Evolutionary conservation across 2,113 vertebrate species (phyloP), one percentile per base, ranked within the genome.

Genomic region (Chaetodon trifascialis): DNA sequence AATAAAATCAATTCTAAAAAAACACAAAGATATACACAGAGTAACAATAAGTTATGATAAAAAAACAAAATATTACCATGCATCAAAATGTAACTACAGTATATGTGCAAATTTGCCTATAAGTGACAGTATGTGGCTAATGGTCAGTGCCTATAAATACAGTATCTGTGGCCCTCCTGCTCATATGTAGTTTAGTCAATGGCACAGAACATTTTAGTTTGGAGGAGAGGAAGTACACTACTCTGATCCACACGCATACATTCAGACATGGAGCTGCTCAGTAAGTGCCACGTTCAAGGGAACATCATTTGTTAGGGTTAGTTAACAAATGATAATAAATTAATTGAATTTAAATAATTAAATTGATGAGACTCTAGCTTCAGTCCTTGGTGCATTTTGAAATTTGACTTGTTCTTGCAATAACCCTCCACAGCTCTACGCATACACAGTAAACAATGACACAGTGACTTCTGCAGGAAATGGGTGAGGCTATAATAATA

Each of bases 81-180:
- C 71, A 70, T 62, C 34, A 69, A 54, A 56, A 47, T 51, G 0
- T 38, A 76, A 73, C 44, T 30, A 30, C 30, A 1, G 30, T 30
- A 60, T 34, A 47, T 85, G 79, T 92, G 87, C 86, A 92, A 91
- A 89, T 64, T 76, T 56, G 78, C 52, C 60, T 86, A 70, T 16
- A 79, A 49, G 40, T 76, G 73, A 82, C 62, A 71, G 66, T 73
- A 70, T 65, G 46, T 60, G 25, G 0, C 5, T 14, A 52, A 42
- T 0, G 21, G 12, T 74, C 63, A 63, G 49, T 67, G 72, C 62
- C 55, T 63, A 56, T 49, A 70, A 54, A 76, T 52, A 60, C 62
- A 79, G 47, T 40, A 60, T 54, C 36, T 46, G 52, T 54, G 6
- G 36, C 14, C 15, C 38, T 51, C 38, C 40, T 74, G 15, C 65